phyloP scores from a whole-genome alignment of 64 coral and sea anemone genomes.

The Pocillopora damicornis region DNA sequence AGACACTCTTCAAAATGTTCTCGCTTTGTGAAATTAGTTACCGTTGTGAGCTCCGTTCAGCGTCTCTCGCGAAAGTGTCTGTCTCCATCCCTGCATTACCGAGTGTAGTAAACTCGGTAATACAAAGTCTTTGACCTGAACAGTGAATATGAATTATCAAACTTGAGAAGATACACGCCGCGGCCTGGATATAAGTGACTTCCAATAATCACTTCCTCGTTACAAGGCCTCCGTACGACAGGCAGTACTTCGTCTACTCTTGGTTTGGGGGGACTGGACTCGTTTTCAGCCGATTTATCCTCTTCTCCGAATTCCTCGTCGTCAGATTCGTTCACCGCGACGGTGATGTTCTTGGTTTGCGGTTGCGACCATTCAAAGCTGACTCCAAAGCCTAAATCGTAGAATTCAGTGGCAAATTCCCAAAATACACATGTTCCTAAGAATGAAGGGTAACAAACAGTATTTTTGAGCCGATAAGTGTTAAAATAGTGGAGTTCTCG shows the following conservation, averaged over 20 bases:
- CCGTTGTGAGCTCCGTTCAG: not conserved
- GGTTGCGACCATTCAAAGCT: slow-evolving; percentile 96
- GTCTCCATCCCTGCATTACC: slow-evolving; percentile 34
- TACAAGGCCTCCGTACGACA: slow-evolving; percentile 85
- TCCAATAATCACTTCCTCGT: slow-evolving; percentile 97
- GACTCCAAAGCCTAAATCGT: slow-evolving; percentile 94
- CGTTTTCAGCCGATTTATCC: slow-evolving; percentile 53
- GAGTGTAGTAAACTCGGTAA: slow-evolving; percentile 98
- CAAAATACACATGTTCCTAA: slow-evolving; percentile 94
- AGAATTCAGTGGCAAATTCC: slow-evolving; percentile 97
- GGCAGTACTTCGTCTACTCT: slow-evolving; percentile 94
- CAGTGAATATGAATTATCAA: slow-evolving; percentile 98
- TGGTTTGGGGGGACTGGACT: slow-evolving; percentile 40
- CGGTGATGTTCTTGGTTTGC: slow-evolving; percentile 77
- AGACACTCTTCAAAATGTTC: not conserved
- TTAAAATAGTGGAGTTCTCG: too few relatives aligned
- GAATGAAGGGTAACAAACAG: not conserved
- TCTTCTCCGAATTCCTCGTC: slow-evolving; percentile 85
- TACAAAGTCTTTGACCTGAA: slow-evolving; percentile 99
- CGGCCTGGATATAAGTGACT: slow-evolving; percentile 96
- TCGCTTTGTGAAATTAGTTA: too few relatives aligned
- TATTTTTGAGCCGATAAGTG: too few relatives aligned
- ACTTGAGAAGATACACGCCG: slow-evolving; percentile 95
- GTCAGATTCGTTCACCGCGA: slow-evolving; percentile 93
- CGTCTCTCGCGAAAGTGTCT: not conserved